These are phyloP conservation scores for Acanthosoma haemorrhoidale DNA, from an alignment of 2,888 invertebrate genomes.

Conservation along the genomic window DNA sequence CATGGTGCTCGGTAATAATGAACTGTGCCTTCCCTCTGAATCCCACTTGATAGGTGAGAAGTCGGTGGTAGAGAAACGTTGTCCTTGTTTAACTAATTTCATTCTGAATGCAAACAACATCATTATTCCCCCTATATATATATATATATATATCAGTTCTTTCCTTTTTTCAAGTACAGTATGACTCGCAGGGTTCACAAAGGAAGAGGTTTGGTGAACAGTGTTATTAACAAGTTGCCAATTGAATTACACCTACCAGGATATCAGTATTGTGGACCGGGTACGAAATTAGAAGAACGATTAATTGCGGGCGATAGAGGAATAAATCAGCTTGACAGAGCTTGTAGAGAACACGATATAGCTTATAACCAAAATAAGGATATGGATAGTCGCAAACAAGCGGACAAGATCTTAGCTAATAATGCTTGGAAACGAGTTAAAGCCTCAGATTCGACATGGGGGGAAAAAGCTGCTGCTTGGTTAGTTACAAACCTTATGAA, in stretches of 20 bases:
- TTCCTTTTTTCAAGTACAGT: too few relatives aligned
- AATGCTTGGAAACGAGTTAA: constrained; percentile 34
- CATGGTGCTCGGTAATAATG: constrained; percentile 38
- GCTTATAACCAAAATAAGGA: constrained; percentile 41
- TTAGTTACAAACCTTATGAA: constrained; percentile 36
- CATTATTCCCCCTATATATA: too few relatives aligned
- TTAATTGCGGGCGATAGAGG: constrained; percentile 44
- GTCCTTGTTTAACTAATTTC: too few relatives aligned
- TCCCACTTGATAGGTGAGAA: constrained; percentile 22
- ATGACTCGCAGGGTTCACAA: too few relatives aligned
- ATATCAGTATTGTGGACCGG: constrained; percentile 28
- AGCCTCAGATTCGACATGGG: constrained; percentile 28
- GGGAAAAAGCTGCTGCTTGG: constrained; percentile 33
- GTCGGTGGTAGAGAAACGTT: too few relatives aligned
- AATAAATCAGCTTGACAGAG: constrained; percentile 43
- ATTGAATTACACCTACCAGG: constrained; percentile 20
- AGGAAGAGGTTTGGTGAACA: constrained; percentile 2
- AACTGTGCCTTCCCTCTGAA: too few relatives aligned
- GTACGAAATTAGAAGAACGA: constrained; percentile 37
- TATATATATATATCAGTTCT: too few relatives aligned
- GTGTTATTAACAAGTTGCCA: too few relatives aligned
- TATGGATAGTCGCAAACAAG: constrained; percentile 22
- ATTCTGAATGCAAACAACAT: too few relatives aligned
- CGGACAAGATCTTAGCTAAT: constrained; percentile 24
- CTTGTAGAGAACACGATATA: constrained; percentile 45